Base-by-base conservation (phyloP, 1,140 invertebrate genomes). In the Drosophila elegans region DNA sequence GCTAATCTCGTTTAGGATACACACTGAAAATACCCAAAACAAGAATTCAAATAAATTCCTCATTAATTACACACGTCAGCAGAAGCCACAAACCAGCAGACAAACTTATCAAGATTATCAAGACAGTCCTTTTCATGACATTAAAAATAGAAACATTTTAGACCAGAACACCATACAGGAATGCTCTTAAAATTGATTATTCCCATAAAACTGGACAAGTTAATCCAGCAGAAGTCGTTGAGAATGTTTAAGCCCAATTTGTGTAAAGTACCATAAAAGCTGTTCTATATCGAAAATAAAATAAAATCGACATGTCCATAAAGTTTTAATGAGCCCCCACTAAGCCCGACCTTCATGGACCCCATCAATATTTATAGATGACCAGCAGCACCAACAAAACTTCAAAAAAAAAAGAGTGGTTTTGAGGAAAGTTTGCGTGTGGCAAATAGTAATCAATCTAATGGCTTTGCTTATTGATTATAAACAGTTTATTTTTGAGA, bases 401-500 rank as follows among this genome's bases (percentile, higher is more conserved):
- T 36, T 61, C 25, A 32, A 54, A 56, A 69, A 21, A 21, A 21
- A 71, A 57, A 49, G 53, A 49, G 51, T 57, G 64, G 67, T 56
- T 69, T 64, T 49, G 59, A 74, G 71, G 71, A 74, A 74, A 74
- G 72, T 74, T 74, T 74, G 72, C 72, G 59, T 74, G 57, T 74
- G 72, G 71, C 59, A 74, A 74, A 64, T 21, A 74, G 52, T 74
- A 74, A 74, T 74, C 72, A 74, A 74, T 74, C 72, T 74, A 74
- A 74, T 74, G 71, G 59, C 42, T 44, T 71, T 38, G 68, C 66
- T 49, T 62, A 55, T 74, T 63, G 48, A 54, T 54, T 74, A 53
- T 74, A 74, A 62, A 74, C 42, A 64, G 69, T 86, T 82, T 88
- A 78, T 82, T 74, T 81, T 78, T 67, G 78, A 73, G 73, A 67